Evolutionary conservation across 2,113 vertebrate genomes (phyloP).

Genomic region (Psittacara wagleri): DNA sequence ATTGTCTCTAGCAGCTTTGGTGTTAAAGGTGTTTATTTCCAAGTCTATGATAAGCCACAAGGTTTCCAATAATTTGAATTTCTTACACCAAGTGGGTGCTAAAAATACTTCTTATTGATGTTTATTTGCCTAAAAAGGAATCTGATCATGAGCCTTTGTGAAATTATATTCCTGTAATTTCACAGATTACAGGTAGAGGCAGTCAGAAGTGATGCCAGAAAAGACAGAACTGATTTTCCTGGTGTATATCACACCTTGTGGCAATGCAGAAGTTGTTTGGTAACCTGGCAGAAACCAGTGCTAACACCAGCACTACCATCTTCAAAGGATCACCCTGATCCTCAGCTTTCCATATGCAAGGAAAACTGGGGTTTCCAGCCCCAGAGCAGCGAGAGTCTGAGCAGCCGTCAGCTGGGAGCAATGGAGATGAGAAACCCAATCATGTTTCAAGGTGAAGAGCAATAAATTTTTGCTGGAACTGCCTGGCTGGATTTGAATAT

Average conservation of each 20-base stretch:
- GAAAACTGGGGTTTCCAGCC: neutral
- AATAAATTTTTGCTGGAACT: neutral
- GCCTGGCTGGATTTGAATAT: neutral
- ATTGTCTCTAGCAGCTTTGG: neutral
- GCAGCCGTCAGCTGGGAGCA: neutral
- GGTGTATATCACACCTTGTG: neutral
- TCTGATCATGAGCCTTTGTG: neutral
- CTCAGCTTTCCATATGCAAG: neutral
- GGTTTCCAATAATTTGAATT: neutral
- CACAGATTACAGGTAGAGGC: neutral
- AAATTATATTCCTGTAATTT: neutral
- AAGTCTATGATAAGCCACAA: neutral
- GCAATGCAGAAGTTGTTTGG: neutral
- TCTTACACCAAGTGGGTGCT: neutral
- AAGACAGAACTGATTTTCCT: neutral
- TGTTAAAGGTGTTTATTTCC: neutral
- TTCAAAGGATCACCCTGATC: neutral
- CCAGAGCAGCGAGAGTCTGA: fast-evolving
- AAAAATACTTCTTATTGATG: neutral
- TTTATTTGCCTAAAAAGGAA: neutral
- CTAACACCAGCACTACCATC: neutral
- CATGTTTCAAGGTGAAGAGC: neutral
- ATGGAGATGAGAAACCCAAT: neutral
- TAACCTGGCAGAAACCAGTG: neutral
- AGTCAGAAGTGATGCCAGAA: neutral